Evolutionary conservation across 2,797 vertebrate species (phyloP).

Genomic region (Lacerta agilis): DNA sequence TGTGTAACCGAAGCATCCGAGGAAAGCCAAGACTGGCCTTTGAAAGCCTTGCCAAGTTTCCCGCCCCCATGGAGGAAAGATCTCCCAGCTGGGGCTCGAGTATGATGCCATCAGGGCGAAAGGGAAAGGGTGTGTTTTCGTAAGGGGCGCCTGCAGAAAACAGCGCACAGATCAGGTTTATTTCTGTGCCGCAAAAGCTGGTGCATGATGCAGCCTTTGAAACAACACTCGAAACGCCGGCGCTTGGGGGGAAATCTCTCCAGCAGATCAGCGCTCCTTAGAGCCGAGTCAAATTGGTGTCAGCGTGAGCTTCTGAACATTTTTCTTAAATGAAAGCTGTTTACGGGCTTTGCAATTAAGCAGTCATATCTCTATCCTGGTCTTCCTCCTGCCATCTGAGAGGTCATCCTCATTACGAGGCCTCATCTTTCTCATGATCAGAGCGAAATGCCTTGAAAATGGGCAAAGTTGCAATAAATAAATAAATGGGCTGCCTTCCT

Average conservation of each 20-base stretch:
- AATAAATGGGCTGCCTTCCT: background rate
- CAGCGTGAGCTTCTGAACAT: too few species aligned
- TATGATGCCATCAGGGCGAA: background rate
- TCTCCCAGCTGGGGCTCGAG: background rate
- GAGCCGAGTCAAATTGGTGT: background rate
- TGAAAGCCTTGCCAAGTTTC: background rate
- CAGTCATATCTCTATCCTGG: background rate
- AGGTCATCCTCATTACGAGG: background rate
- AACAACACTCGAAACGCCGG: background rate
- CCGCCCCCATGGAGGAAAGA: accelerated
- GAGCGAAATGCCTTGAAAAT: background rate
- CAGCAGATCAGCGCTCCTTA: background rate
- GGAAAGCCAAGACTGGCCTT: background rate
- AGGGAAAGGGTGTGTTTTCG: too few species aligned
- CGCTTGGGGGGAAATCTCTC: too few species aligned
- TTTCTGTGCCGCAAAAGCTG: too few species aligned
- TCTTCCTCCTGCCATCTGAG: background rate
- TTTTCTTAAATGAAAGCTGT: background rate
- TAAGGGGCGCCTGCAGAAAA: accelerated
- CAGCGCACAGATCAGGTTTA: too few species aligned
- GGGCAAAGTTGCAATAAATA: background rate
- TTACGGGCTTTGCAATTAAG: background rate
- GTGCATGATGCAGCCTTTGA: background rate
- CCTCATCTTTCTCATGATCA: background rate
- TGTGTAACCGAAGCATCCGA: background rate